Evolutionary conservation across 1,140 invertebrate genomes (phyloP).

Genomic region (Calephelis virginiensis): DNA sequence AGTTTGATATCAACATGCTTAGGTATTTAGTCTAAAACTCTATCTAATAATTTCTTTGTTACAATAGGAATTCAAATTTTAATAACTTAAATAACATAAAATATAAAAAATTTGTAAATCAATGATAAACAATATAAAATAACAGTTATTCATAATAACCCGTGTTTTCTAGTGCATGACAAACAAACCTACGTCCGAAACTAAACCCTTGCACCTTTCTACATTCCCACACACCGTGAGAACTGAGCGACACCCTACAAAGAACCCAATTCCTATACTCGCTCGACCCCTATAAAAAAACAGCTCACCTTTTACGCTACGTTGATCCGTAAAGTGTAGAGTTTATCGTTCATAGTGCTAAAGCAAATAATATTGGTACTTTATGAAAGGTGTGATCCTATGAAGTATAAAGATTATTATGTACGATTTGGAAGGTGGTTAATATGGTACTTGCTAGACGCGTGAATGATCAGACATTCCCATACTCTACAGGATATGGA

Average conservation of each 20-base stretch:
- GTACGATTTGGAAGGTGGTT: constrained; percentile 18
- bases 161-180: constrained; percentile 32
- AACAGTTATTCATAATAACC: constrained; percentile 7
- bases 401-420: constrained; percentile 47
- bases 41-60: too few species aligned
- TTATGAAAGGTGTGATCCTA: constrained; percentile 49
- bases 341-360: constrained; percentile 36
- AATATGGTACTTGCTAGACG: constrained; percentile 47
- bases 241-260: constrained; percentile 58
- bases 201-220: constrained; percentile 62
- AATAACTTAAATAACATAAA: too few species aligned
- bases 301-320: constrained; percentile 55
- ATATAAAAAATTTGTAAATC: background rate
- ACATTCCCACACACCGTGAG: constrained; percentile 74
- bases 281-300: constrained; percentile 42
- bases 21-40: too few species aligned
- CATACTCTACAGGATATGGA: constrained; percentile 59
- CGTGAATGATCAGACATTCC: constrained; percentile 53
- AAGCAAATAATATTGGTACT: constrained; percentile 43
- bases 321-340: constrained; percentile 45
- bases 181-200: constrained; percentile 37
- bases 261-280: constrained; percentile 45
- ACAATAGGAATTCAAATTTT: too few species aligned
- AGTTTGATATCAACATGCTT: too few species aligned
- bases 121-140: constrained; percentile 3